Percentiles rank a stretch among this genome's conserved stretches.
These are phyloP conservation scores for Moxostoma hubbsi DNA, from an alignment of 2,797 vertebrate genomes.

Conservation along the genomic window DNA sequence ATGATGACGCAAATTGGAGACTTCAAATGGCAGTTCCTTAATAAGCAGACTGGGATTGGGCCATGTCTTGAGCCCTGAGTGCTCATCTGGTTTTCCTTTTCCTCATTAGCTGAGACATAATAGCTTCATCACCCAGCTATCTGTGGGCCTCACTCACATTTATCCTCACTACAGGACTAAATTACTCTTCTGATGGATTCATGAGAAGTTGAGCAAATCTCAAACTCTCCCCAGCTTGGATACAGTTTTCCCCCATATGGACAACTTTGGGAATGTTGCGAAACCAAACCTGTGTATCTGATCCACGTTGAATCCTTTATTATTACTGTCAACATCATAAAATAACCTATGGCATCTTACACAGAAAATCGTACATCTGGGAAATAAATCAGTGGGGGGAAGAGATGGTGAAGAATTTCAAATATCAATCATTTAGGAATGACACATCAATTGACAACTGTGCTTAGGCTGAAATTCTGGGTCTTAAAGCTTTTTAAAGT, in stretches of 20 bases:
- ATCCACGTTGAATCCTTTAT: slow-evolving; percentile 57
- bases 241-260: no score
- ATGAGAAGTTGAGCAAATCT: slow-evolving; percentile 57
- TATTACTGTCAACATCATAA: slow-evolving; percentile 61
- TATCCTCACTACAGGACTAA: slow-evolving; percentile 65
- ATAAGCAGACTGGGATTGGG: neutral
- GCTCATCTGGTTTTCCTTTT: slow-evolving; percentile 30
- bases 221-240: neutral
- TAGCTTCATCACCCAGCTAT: slow-evolving; percentile 58
- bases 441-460: no score
- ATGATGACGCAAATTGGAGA: slow-evolving; percentile 31
- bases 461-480: neutral
- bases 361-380: neutral
- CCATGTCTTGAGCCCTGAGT: neutral
- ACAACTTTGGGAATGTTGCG: no score
- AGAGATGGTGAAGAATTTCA: neutral
- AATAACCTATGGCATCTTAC: slow-evolving; percentile 52
- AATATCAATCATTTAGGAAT: slow-evolving; percentile 2
- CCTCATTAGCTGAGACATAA: slow-evolving; percentile 8
- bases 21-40: neutral
- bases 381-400: neutral
- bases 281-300: slow-evolving; percentile 61
- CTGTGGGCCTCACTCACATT: slow-evolving; percentile 64
- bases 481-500: no score
- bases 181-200: slow-evolving; percentile 41